A percentile compares a stretch with the other conserved stretches of the same genome.
These are phyloP conservation scores for Drosophila kanekoi DNA, from an alignment of 2,888 invertebrate genomes.

Conservation along the genomic window DNA sequence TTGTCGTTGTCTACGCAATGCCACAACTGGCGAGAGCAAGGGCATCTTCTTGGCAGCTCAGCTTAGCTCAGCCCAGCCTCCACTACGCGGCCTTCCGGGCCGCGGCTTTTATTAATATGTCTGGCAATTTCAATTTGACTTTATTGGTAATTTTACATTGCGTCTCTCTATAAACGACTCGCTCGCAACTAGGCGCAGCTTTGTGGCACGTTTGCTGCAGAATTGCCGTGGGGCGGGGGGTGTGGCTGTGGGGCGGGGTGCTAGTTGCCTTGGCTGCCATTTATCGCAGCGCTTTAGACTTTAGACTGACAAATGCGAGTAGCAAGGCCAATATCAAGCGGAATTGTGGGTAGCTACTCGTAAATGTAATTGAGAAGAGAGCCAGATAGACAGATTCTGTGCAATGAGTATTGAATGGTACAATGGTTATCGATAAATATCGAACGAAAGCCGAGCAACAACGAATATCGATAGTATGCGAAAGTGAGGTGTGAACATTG, in stretches of 20 bases:
- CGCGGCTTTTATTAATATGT: conserved; percentile 77
- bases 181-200: conserved; percentile 45
- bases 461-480: no score
- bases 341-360: conserved; percentile 15
- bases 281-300: conserved; percentile 9
- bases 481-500: no score
- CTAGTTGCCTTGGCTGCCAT: conserved; percentile 7
- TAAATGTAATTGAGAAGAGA: conserved; percentile 12
- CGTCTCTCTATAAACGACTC: conserved; percentile 41
- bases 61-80: no score
- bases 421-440: conserved; percentile 28
- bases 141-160: conserved; percentile 82
- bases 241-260: background rate
- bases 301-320: conserved; percentile 12
- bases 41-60: no score
- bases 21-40: background rate
- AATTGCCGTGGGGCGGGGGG: no score
- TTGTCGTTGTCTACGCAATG: conserved; percentile 63
- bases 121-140: conserved; percentile 82
- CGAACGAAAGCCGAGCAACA: background rate
- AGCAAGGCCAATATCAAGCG: conserved; percentile 17
- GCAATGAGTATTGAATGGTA: background rate
- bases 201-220: conserved; percentile 28
- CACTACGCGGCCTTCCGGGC: background rate
- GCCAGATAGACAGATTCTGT: background rate